phyloP scores from a whole-genome alignment of 2,113 vertebrate species.

The Nipponia nippon region DNA sequence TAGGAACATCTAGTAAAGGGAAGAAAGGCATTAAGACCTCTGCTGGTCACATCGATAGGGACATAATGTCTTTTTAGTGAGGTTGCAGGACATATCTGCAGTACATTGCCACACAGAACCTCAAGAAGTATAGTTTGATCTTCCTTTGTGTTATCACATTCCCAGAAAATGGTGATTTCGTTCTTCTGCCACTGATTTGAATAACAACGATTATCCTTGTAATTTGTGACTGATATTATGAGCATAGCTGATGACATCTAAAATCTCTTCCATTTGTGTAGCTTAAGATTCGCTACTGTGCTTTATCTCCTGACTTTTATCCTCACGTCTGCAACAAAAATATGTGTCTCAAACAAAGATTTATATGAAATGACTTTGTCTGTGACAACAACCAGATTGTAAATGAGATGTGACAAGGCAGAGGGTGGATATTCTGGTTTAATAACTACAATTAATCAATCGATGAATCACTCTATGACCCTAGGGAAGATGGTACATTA shows the following conservation, averaged over 20 bases:
- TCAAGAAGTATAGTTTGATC: neutral
- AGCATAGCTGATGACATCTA: neutral
- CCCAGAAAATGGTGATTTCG: neutral
- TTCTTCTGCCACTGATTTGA: neutral
- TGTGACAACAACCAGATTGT: neutral
- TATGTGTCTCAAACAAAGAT: neutral
- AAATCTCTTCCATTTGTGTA: neutral
- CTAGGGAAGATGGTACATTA: neutral
- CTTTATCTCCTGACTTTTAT: neutral
- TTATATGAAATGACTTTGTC: neutral
- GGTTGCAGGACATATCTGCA: neutral
- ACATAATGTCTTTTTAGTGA: neutral
- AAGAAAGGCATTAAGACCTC: neutral
- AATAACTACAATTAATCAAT: slow-evolving; percentile 29
- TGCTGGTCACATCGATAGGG: neutral
- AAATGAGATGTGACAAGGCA: slow-evolving; percentile 27
- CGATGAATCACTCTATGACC: neutral
- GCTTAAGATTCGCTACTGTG: neutral
- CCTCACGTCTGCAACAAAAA: neutral
- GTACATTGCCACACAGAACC: neutral
- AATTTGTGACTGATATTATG: neutral
- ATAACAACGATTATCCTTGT: neutral
- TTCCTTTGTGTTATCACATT: neutral
- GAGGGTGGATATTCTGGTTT: slow-evolving; percentile 19
- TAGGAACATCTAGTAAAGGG: neutral